Percentiles rank a stretch among this genome's conserved stretches.
Conservation (phyloP, 35 echinoderm and acorn worm species). For the Lytechinus variegatus region DNA sequence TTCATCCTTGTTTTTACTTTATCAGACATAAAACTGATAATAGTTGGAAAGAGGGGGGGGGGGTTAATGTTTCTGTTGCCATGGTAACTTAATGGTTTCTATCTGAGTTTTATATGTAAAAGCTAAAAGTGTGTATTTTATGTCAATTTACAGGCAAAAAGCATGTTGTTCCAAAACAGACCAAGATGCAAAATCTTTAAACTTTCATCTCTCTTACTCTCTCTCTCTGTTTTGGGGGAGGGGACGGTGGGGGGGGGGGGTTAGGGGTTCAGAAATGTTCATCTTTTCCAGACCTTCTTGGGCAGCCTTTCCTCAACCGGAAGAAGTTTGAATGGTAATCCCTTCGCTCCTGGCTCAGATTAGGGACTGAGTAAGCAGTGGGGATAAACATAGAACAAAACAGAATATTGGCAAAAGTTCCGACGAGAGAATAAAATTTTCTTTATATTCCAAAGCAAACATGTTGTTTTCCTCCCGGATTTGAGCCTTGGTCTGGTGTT, state of each 20-base stretch:
- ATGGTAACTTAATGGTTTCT: too few relatives aligned
- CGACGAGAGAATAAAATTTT: not conserved
- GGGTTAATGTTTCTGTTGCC: too few relatives aligned
- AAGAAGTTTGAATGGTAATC: conserved; percentile 5
- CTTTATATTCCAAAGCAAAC: conserved; percentile 3
- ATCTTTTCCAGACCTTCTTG: not conserved
- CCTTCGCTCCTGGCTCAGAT: not conserved
- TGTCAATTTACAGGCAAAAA: too few relatives aligned
- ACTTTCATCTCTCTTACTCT: too few relatives aligned
- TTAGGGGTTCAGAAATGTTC: not conserved
- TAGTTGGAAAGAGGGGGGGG: too few relatives aligned
- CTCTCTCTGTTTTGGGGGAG: not conserved
- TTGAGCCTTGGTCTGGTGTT: not conserved
- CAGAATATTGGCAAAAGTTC: not conserved
- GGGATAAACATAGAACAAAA: not conserved
- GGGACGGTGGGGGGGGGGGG: not conserved
- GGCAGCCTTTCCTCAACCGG: not conserved
- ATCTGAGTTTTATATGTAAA: too few relatives aligned
- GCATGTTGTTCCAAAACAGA: too few relatives aligned
- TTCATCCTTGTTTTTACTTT: too few relatives aligned
- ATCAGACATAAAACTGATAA: too few relatives aligned
- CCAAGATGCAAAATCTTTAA: too few relatives aligned
- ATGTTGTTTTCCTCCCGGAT: not conserved
- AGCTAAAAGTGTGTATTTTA: too few relatives aligned
- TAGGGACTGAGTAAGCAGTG: not conserved